These are phyloP conservation scores for Ifrita kowaldi DNA, from an alignment of 2,113 vertebrate genomes.

Conservation along the genomic window DNA sequence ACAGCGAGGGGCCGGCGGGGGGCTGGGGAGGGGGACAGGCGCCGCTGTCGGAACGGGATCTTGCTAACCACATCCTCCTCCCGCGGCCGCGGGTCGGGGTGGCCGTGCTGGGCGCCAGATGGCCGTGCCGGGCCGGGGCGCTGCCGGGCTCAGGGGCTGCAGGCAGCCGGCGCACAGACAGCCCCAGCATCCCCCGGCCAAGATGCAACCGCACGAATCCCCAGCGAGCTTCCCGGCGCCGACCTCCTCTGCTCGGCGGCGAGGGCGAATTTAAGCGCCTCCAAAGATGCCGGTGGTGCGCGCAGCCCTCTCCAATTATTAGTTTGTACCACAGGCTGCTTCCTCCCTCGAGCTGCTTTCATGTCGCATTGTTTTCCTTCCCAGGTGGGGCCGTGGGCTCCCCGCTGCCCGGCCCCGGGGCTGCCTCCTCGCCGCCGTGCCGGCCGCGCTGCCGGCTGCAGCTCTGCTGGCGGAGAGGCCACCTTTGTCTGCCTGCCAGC, in stretches of 20 bases:
- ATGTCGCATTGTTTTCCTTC: constrained; percentile 54
- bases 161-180: background rate
- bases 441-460: background rate
- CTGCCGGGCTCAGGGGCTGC: background rate
- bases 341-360: constrained; percentile 70
- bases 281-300: background rate
- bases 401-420: constrained; percentile 61
- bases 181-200: background rate
- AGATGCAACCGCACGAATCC: background rate
- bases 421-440: constrained; percentile 34
- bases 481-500: constrained; percentile 60
- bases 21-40: background rate
- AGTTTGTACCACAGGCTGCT: constrained; percentile 63
- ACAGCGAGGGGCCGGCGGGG: background rate
- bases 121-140: background rate
- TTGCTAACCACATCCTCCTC: constrained; percentile 40
- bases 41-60: constrained; percentile 5
- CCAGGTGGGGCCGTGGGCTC: constrained; percentile 63
- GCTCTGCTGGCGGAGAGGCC: constrained; percentile 37
- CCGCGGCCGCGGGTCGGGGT: background rate
- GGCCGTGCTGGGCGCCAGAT: background rate
- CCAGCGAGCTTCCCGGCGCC: background rate
- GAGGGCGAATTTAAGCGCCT: background rate
- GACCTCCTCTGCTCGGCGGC: background rate
- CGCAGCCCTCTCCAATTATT: constrained; percentile 54